phyloP scores from a whole-genome alignment of 1,140 invertebrate species.

The Portunus trituberculatus region DNA sequence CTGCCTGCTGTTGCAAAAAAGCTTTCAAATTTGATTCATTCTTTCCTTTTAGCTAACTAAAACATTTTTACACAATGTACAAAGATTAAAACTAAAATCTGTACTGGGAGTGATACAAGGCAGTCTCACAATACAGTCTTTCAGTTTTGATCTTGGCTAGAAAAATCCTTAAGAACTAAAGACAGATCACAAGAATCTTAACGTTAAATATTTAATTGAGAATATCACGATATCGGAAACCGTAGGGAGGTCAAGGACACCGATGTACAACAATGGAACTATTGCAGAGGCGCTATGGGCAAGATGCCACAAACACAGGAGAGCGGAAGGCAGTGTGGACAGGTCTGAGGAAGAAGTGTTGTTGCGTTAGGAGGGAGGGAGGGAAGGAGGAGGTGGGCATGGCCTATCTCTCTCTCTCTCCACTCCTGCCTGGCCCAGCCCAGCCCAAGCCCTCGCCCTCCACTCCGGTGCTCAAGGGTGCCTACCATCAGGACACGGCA shows the following conservation, averaged over 20 bases:
- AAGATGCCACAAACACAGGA: slow-evolving; percentile 64
- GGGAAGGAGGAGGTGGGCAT: background rate
- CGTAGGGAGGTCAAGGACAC: slow-evolving; percentile 67
- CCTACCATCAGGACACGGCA: background rate
- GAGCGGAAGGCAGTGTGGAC: slow-evolving; percentile 74
- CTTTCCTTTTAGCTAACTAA: slow-evolving; percentile 65
- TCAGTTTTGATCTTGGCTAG: slow-evolving; percentile 71
- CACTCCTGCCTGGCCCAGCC: slow-evolving; percentile 13
- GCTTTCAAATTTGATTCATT: slow-evolving; percentile 72
- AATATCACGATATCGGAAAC: slow-evolving; percentile 72
- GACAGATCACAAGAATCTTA: slow-evolving; percentile 76
- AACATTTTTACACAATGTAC: slow-evolving; percentile 74
- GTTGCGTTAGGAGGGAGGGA: background rate
- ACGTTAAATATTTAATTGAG: slow-evolving; percentile 70
- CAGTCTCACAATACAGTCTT: slow-evolving; percentile 65
- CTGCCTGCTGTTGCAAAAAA: slow-evolving; percentile 32
- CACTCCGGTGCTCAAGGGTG: background rate
- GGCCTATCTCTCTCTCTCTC: slow-evolving; percentile 3
- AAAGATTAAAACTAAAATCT: slow-evolving; percentile 73
- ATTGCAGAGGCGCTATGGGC: slow-evolving; percentile 70
- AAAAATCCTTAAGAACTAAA: slow-evolving; percentile 74
- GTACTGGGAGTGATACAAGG: slow-evolving; percentile 62
- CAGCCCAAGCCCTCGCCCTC: background rate
- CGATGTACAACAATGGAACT: slow-evolving; percentile 65
- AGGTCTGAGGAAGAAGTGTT: slow-evolving; percentile 43